A percentile compares a stretch with the other conserved stretches of the same genome.
phyloP scores from a whole-genome alignment of 2,888 invertebrate species.

The Ellobium chinense region DNA sequence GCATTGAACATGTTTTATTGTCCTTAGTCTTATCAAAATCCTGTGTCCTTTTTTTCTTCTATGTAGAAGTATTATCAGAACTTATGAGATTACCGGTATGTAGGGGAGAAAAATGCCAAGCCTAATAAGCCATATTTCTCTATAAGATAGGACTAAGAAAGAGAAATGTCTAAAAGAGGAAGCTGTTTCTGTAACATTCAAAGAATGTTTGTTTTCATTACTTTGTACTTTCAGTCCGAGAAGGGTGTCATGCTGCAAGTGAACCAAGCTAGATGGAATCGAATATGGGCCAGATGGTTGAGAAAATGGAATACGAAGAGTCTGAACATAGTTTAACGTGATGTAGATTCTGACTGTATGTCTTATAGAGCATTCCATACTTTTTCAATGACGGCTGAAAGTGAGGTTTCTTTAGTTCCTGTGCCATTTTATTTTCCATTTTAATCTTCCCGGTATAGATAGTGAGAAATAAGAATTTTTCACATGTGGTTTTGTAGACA shows the following conservation, averaged over 20 bases:
- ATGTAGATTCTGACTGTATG: too few species aligned
- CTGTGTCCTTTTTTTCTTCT: not conserved
- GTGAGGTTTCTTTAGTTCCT: not conserved
- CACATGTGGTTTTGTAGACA: too few species aligned
- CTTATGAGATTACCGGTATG: not conserved
- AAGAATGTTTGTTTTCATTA: constrained; percentile 4
- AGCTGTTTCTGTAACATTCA: not conserved
- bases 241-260: constrained; percentile 16
- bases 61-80: not conserved
- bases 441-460: too few species aligned
- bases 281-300: constrained; percentile 9
- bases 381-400: not conserved
- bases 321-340: constrained; percentile 1
- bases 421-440: too few species aligned
- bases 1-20: too few species aligned
- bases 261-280: constrained; percentile 16
- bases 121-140: too few species aligned
- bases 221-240: constrained; percentile 36
- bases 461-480: too few species aligned
- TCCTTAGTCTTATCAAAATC: too few species aligned
- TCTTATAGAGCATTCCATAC: too few species aligned
- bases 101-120: too few species aligned
- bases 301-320: constrained; percentile 1
- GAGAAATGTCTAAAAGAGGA: not conserved
- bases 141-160: too few species aligned